These are phyloP conservation scores for Indicator indicator DNA, from an alignment of 2,113 vertebrate genomes.

Conservation along the genomic window DNA sequence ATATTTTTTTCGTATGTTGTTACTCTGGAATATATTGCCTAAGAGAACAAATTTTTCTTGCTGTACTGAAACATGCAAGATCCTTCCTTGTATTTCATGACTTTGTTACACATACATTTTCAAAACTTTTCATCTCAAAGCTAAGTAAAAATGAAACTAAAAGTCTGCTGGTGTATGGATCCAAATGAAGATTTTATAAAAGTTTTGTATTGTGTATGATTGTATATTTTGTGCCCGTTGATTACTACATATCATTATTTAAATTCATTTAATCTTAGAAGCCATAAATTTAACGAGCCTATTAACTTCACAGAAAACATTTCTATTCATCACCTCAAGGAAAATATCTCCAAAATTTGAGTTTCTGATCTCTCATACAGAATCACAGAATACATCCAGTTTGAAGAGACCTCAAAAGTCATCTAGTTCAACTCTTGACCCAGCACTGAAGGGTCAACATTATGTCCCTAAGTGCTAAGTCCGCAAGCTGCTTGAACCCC, in stretches of 20 bases:
- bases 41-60: rapidly evolving
- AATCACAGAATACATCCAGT: too few species aligned
- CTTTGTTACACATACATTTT: neutral
- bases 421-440: too few species aligned
- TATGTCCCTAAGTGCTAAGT: too few species aligned
- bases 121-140: neutral
- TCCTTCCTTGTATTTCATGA: neutral
- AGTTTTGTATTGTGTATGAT: neutral
- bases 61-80: neutral
- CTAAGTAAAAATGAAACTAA: neutral
- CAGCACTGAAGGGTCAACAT: too few species aligned
- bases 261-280: neutral
- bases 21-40: neutral
- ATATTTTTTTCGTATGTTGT: neutral
- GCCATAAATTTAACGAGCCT: neutral
- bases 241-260: neutral
- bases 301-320: neutral
- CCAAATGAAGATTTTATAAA: neutral
- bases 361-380: neutral
- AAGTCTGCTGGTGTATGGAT: neutral
- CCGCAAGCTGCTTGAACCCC: too few species aligned
- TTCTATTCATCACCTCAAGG: neutral
- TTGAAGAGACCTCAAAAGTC: too few species aligned
- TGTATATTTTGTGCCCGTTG: neutral
- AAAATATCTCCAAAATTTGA: neutral